phyloP scores from a whole-genome alignment of 2,113 vertebrate species.

The Rhinichthys klamathensis region DNA sequence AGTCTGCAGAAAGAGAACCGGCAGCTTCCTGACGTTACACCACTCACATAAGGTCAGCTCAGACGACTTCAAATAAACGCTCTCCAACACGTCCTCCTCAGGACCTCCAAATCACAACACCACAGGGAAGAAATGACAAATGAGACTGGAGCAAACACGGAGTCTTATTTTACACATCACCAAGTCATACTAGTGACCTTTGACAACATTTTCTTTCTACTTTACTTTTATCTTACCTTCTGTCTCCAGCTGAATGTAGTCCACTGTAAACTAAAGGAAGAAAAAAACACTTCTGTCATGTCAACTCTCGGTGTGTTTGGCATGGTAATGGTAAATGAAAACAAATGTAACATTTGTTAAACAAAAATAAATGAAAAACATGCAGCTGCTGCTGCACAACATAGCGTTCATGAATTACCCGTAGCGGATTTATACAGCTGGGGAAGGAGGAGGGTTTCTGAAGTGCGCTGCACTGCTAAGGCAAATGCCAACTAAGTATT shows the following conservation, averaged over 20 bases:
- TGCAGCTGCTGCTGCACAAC: too few species aligned
- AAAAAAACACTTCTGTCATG: too few species aligned
- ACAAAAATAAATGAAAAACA: too few species aligned
- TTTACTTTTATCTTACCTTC: slow-evolving; percentile 78
- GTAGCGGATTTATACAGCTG: too few species aligned
- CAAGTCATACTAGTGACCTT: neutral
- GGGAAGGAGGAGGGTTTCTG: too few species aligned
- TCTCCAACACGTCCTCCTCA: slow-evolving; percentile 67
- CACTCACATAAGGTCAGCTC: slow-evolving; percentile 94
- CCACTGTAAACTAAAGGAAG: slow-evolving; percentile 85
- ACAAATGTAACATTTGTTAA: too few species aligned
- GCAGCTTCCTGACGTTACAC: slow-evolving; percentile 91
- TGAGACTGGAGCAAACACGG: neutral
- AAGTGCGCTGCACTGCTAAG: too few species aligned
- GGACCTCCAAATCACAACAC: slow-evolving; percentile 52
- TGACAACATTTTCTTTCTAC: too few species aligned
- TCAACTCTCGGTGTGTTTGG: too few species aligned
- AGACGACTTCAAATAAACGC: slow-evolving; percentile 83
- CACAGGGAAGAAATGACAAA: neutral
- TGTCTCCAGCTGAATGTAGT: slow-evolving; percentile 88
- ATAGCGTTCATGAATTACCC: too few species aligned
- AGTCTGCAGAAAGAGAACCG: slow-evolving; percentile 92
- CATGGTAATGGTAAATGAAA: too few species aligned
- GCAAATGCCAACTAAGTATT: too few species aligned
- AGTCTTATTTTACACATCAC: neutral